Conservation (phyloP, 2,888 invertebrate genomes). For the Eurytoma adleriae region DNA sequence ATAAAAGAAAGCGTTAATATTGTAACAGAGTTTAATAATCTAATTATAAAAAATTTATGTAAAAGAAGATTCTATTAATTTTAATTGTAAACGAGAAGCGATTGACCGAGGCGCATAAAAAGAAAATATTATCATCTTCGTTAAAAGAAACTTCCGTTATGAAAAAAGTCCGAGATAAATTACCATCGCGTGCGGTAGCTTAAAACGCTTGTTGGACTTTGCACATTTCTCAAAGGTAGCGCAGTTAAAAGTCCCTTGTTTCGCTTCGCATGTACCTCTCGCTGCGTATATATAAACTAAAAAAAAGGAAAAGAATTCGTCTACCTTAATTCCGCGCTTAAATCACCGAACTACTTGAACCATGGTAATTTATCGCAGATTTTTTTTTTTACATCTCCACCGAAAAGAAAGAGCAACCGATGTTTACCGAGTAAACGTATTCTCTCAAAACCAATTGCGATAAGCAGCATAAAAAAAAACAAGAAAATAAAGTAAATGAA, state of each 20-base stretch:
- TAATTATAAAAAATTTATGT: conserved; percentile 13
- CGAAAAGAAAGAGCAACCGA: not conserved
- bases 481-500: not conserved
- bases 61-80: not conserved
- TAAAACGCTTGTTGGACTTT: conserved; percentile 16
- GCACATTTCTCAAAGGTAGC: conserved; percentile 24
- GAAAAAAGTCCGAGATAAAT: conserved; percentile 14
- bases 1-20: not conserved
- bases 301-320: not conserved
- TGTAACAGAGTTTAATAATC: not conserved
- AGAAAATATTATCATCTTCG: not conserved
- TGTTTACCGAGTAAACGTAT: too few species aligned
- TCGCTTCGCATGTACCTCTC: conserved; percentile 4
- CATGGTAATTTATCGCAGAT: conserved; percentile 22
- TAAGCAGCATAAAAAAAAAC: not conserved
- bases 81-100: not conserved
- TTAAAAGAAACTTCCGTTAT: conserved; percentile 8
- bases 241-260: conserved; percentile 2
- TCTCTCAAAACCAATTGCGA: too few species aligned
- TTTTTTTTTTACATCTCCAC: not conserved
- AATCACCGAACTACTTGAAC: conserved; percentile 17
- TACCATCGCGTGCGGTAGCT: conserved; percentile 11
- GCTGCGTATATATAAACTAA: conserved; percentile 1
- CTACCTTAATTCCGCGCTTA: conserved; percentile 12
- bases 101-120: not conserved